A percentile compares a stretch with the other conserved stretches of the same genome.
Conservation (phyloP, 2,797 vertebrate species). For the Hirundo rustica region DNA sequence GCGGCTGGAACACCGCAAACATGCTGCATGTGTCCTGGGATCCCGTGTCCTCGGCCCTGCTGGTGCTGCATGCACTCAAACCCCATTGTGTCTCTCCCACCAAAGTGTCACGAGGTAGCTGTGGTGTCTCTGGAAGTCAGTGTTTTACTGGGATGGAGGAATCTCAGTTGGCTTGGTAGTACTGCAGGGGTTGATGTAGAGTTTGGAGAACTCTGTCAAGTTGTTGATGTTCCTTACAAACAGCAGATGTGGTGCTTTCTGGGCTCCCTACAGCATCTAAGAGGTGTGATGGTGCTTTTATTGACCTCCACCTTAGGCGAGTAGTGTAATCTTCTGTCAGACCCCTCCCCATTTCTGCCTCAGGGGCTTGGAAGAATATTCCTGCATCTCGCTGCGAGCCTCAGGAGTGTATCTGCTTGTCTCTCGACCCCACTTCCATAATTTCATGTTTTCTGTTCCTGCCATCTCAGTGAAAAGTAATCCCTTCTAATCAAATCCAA, state of each 20-base stretch:
- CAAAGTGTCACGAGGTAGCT: neutral
- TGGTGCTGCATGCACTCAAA: neutral
- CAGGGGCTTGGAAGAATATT: neutral
- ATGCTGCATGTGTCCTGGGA: fast-evolving
- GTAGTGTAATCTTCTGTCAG: fast-evolving
- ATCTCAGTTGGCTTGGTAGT: neutral
- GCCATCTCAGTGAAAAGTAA: neutral
- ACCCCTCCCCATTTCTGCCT: neutral
- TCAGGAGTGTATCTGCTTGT: neutral
- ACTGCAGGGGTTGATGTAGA: neutral
- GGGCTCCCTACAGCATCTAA: neutral
- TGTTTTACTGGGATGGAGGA: neutral
- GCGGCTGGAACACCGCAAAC: fast-evolving
- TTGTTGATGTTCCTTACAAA: neutral
- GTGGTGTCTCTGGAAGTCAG: neutral
- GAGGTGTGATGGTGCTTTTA: neutral
- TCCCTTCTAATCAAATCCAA: neutral
- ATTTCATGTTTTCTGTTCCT: neutral
- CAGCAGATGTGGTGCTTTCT: neutral
- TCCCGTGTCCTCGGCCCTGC: neutral
- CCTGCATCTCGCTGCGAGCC: neutral
- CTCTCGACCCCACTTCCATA: neutral
- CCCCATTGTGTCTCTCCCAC: neutral
- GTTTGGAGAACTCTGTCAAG: neutral
- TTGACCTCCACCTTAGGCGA: neutral